Percentiles rank a stretch among this genome's conserved stretches.
These are phyloP conservation scores for Ophioderma brevispina DNA, from an alignment of 35 echinoderm and acorn worm genomes.

Conservation along the genomic window DNA sequence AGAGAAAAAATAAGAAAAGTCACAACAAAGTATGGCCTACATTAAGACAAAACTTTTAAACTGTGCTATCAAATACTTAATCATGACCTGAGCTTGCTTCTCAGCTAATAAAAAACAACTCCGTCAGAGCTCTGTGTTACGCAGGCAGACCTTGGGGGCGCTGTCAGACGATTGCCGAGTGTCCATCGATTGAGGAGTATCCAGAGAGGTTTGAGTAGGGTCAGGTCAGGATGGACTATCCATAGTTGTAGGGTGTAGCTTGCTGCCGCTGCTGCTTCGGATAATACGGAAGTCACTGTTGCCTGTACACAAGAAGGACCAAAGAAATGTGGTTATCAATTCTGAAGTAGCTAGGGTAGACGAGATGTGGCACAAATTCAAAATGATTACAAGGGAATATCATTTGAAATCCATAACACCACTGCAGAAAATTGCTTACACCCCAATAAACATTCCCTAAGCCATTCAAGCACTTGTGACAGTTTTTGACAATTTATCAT, in stretches of 20 bases:
- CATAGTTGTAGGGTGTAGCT: not conserved
- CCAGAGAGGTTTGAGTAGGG: conserved; percentile 87
- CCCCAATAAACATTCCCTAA: too few species aligned
- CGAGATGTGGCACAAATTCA: too few species aligned
- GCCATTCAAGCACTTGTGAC: too few species aligned
- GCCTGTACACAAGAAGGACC: not conserved
- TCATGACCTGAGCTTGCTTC: conserved; percentile 63
- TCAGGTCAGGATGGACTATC: conserved; percentile 46
- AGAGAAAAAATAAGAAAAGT: too few species aligned
- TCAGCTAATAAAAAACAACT: conserved; percentile 91
- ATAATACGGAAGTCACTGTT: not conserved
- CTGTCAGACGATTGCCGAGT: conserved; percentile 62
- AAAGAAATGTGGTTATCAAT: not conserved
- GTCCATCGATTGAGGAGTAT: conserved; percentile 85
- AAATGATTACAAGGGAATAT: too few species aligned
- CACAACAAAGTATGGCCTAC: too few species aligned
- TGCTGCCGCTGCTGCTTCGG: not conserved
- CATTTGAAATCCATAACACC: too few species aligned
- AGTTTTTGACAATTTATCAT: too few species aligned
- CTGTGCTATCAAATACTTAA: too few species aligned
- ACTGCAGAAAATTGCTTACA: too few species aligned
- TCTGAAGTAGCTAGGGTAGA: too few species aligned
- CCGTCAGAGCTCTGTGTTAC: conserved; percentile 88
- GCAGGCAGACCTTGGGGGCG: conserved; percentile 64
- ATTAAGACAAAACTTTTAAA: too few species aligned